Conservation (phyloP, 2,113 vertebrate species). For the Haliaeetus leucogaster region DNA sequence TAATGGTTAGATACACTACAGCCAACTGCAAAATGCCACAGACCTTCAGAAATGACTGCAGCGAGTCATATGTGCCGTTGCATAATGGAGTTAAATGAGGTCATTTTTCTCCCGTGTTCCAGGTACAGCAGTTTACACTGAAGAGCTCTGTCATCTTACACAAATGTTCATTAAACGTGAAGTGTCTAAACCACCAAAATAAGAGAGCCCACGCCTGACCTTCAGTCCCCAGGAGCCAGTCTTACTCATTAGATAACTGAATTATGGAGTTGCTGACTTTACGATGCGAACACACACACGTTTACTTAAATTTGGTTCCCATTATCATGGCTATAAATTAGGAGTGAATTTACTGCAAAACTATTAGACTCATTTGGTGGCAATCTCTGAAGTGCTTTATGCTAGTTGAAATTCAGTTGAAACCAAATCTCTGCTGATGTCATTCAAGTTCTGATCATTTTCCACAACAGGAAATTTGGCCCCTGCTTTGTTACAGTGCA, state of each 20-base stretch:
- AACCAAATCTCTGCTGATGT: not conserved
- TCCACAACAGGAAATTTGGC: not conserved
- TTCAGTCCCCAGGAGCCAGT: not conserved
- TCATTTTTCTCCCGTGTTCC: not conserved
- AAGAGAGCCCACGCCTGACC: not conserved
- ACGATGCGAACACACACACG: not conserved
- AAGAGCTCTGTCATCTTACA: not conserved
- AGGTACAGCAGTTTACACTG: not conserved
- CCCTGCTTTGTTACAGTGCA: not conserved
- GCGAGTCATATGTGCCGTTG: not conserved
- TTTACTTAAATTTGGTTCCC: not conserved
- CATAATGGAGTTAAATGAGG: slow-evolving; percentile 26
- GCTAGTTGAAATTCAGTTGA: not conserved
- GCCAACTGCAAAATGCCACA: slow-evolving; percentile 15
- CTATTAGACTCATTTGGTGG: not conserved
- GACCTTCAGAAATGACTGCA: not conserved
- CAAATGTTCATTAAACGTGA: not conserved
- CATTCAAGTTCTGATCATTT: not conserved
- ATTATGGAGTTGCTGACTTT: not conserved
- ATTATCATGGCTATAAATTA: not conserved
- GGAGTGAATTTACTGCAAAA: not conserved
- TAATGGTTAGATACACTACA: not conserved
- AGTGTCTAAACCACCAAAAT: not conserved
- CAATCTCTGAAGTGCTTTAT: not conserved
- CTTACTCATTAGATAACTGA: not conserved